Percentiles rank a stretch among this genome's conserved stretches.
Conservation (phyloP, 2,113 vertebrate species). For the Spea multiplicata region DNA sequence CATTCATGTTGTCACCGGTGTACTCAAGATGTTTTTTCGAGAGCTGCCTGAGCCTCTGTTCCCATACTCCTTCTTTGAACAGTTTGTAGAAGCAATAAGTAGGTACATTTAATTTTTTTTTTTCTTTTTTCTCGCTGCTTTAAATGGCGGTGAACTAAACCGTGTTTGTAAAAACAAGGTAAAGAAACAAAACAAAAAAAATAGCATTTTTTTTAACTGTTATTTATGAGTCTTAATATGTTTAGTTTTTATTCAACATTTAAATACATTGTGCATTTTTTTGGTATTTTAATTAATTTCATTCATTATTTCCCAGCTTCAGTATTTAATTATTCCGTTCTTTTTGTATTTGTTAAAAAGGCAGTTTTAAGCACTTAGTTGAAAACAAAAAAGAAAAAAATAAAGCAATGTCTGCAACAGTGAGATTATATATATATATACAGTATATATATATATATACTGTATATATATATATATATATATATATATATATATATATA, state of each 20-base stretch:
- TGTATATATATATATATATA: too few relatives aligned
- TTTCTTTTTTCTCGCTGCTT: conserved; percentile 11
- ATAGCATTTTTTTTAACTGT: conserved; percentile 41
- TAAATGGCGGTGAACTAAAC: conserved; percentile 54
- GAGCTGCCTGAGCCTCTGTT: conserved; percentile 93
- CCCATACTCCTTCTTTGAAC: conserved; percentile 87
- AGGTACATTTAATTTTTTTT: conserved; percentile 65
- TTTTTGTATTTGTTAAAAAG: neutral
- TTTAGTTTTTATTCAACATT: neutral
- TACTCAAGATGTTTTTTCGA: conserved; percentile 96
- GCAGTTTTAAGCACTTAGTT: neutral
- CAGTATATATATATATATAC: too few relatives aligned
- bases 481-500: too few relatives aligned
- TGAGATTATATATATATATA: too few relatives aligned
- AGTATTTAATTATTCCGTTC: neutral
- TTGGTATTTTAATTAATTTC: too few relatives aligned
- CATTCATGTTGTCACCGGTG: conserved; percentile 94
- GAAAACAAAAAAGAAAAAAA: neutral
- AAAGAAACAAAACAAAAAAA: conserved; percentile 52
- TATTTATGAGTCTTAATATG: conserved; percentile 6
- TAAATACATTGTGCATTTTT: too few relatives aligned
- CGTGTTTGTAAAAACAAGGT: conserved; percentile 44
- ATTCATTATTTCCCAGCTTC: neutral
- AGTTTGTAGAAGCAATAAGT: conserved; percentile 90
- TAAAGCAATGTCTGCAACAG: neutral